A percentile compares a stretch with the other conserved stretches of the same genome.
Conservation (phyloP, 2,797 vertebrate genomes). For the Falco novaeseelandiae region DNA sequence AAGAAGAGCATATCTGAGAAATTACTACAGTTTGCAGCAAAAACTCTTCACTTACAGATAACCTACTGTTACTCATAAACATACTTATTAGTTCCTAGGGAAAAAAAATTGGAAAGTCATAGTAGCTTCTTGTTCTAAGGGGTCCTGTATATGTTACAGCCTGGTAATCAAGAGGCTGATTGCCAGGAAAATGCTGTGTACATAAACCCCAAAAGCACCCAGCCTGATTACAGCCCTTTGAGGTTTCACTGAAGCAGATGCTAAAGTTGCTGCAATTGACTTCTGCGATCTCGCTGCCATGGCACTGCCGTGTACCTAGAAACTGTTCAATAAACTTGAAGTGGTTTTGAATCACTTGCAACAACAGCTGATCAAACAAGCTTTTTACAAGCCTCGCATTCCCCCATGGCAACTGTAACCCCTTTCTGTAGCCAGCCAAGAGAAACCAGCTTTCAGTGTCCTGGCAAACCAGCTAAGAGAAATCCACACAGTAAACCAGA, state of each 20-base stretch:
- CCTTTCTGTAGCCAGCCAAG: not conserved
- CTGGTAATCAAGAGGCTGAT: not conserved
- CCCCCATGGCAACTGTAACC: not conserved
- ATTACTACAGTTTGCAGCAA: not conserved
- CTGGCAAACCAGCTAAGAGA: not conserved
- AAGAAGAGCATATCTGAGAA: not conserved
- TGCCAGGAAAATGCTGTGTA: not conserved
- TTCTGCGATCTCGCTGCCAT: not conserved
- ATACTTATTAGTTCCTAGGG: not conserved
- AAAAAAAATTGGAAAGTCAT: not conserved
- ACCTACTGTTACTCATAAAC: not conserved
- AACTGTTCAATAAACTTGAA: not conserved
- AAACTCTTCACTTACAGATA: not conserved
- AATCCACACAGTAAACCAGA: rapidly evolving
- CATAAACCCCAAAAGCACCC: not conserved
- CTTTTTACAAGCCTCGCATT: not conserved
- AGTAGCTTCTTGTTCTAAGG: not conserved
- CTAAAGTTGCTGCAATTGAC: not conserved
- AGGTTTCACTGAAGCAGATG: not conserved
- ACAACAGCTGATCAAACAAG: not conserved
- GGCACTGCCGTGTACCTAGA: not conserved
- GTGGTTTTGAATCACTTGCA: not conserved
- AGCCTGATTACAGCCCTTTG: not conserved
- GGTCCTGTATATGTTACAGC: not conserved
- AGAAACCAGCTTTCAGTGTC: not conserved